Evolutionary conservation across 2,888 invertebrate genomes (phyloP).

Genomic region (Chesias legatella): DNA sequence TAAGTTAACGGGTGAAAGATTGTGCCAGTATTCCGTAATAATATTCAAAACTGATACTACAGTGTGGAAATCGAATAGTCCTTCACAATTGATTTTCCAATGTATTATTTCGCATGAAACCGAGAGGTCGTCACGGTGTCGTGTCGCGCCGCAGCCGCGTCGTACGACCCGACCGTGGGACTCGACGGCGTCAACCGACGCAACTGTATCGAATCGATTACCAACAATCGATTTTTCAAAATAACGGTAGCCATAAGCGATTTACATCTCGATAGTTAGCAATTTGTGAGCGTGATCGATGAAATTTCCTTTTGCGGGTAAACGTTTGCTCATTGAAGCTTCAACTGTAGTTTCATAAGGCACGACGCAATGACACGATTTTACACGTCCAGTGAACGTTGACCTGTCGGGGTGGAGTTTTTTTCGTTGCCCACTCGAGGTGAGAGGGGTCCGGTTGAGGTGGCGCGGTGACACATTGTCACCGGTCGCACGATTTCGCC

Average conservation of each 20-base stretch:
- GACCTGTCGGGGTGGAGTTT: constrained; percentile 37
- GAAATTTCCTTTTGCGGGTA: constrained; percentile 73
- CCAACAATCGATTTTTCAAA: constrained; percentile 73
- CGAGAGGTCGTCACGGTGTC: constrained; percentile 49
- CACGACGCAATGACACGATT: constrained; percentile 60
- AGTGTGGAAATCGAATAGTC: constrained; percentile 55
- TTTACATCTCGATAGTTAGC: constrained; percentile 75
- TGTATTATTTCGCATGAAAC: constrained; percentile 53
- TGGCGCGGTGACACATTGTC: constrained; percentile 69
- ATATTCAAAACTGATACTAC: constrained; percentile 38
- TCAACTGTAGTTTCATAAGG: constrained; percentile 76
- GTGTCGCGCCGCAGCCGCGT: constrained; percentile 22
- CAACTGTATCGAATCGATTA: constrained; percentile 74
- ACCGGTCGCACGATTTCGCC: constrained; percentile 75
- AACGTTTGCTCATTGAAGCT: constrained; percentile 73
- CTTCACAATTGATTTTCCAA: constrained; percentile 61
- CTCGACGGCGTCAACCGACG: constrained; percentile 66
- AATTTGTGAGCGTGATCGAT: constrained; percentile 76
- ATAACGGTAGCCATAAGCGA: constrained; percentile 73
- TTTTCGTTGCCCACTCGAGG: constrained; percentile 23
- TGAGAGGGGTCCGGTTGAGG: constrained; percentile 25
- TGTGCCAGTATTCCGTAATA: constrained; percentile 8
- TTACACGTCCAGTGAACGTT: constrained; percentile 47
- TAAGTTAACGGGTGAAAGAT: no score
- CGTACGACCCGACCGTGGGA: constrained; percentile 64